phyloP scores from a whole-genome alignment of 2,888 invertebrate genomes.

The Pollenia amentaria region DNA sequence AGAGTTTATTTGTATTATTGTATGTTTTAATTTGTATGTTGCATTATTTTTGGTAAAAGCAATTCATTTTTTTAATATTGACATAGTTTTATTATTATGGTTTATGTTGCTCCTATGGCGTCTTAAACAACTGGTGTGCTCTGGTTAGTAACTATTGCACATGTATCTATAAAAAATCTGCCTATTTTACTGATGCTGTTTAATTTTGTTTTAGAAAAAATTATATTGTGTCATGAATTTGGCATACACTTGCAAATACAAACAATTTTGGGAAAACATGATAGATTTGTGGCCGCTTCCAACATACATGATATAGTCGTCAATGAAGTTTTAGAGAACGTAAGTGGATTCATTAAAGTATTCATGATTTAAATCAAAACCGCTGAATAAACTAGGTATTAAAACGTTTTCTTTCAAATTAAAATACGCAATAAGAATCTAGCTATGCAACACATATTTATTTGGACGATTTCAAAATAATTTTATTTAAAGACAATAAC shows the following conservation, averaged over 20 bases:
- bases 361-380: neutral
- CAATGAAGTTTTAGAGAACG: conserved; percentile 85
- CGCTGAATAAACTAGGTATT: too few species aligned
- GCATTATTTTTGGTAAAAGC: conserved; percentile 12
- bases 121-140: conserved; percentile 51
- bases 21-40: conserved; percentile 9
- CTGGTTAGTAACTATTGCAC: conserved; percentile 44
- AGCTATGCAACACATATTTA: too few species aligned
- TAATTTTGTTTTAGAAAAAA: conserved; percentile 78
- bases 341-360: conserved; percentile 74
- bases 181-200: neutral
- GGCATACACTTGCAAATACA: conserved; percentile 82
- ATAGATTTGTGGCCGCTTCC: conserved; percentile 81
- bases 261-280: conserved; percentile 79
- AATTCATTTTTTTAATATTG: conserved; percentile 13
- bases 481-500: too few species aligned
- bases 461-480: too few species aligned
- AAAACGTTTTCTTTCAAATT: too few species aligned
- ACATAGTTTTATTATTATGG: conserved; percentile 56
- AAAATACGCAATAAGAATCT: too few species aligned
- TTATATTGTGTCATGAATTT: conserved; percentile 82
- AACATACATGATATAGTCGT: conserved; percentile 84
- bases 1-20: conserved; percentile 52
- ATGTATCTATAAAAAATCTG: neutral
- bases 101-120: conserved; percentile 33